These are phyloP conservation scores for Leuciscus waleckii DNA, from an alignment of 2,797 vertebrate species.

Conservation along the genomic window DNA sequence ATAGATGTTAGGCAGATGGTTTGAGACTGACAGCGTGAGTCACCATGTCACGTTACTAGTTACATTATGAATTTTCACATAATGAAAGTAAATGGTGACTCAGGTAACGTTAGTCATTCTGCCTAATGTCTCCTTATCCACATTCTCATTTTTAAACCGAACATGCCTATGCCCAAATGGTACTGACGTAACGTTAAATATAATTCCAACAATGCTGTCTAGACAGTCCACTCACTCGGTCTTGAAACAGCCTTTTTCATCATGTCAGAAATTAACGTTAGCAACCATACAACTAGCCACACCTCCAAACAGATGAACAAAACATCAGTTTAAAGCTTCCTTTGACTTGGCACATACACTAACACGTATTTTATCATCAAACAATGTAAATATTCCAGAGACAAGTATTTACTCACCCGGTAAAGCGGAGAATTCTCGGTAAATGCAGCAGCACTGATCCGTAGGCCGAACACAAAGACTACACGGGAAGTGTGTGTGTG, in stretches of 20 bases:
- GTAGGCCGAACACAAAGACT: slow-evolving; percentile 43
- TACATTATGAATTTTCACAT: background rate
- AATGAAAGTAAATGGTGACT: slow-evolving; percentile 18
- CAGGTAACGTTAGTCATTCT: slow-evolving; percentile 6
- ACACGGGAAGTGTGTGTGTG: slow-evolving; percentile 40
- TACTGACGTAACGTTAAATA: background rate
- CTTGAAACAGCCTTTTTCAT: background rate
- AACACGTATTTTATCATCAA: background rate
- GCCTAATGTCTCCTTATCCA: background rate
- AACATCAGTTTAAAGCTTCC: slow-evolving; percentile 5
- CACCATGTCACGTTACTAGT: background rate
- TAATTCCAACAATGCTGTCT: background rate
- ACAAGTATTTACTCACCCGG: slow-evolving; percentile 28
- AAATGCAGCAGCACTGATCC: background rate
- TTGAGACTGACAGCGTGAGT: background rate
- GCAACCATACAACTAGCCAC: slow-evolving; percentile 20
- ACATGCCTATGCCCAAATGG: background rate
- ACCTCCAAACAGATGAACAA: slow-evolving; percentile 15
- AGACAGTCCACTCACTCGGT: background rate
- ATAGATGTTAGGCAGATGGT: background rate
- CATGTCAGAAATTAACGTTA: slow-evolving; percentile 31
- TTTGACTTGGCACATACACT: background rate
- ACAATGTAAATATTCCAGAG: background rate
- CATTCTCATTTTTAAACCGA: background rate
- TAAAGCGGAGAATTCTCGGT: background rate